Conservation (phyloP, 2,888 invertebrate species). For the Drosophila pegasa region DNA sequence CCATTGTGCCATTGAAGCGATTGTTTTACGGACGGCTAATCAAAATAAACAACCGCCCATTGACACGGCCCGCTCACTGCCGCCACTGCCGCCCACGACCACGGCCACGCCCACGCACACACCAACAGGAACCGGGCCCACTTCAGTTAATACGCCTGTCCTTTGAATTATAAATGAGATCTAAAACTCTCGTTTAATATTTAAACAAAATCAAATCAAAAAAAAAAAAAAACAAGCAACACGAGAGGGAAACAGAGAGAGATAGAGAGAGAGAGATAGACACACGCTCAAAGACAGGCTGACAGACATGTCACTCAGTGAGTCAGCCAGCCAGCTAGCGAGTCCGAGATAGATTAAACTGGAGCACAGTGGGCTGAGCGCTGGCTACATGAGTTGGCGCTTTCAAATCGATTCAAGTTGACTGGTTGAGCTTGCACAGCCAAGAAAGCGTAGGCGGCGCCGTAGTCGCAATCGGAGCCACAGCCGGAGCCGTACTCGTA, state of each 20-base stretch:
- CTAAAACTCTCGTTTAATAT: conserved; percentile 78
- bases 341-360: conserved; percentile 24
- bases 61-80: background rate
- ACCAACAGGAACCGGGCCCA: conserved; percentile 1
- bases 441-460: conserved; percentile 1
- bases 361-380: conserved; percentile 14
- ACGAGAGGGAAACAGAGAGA: conserved; percentile 1
- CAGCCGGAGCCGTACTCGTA: background rate
- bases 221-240: conserved; percentile 37
- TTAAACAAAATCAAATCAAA: conserved; percentile 79
- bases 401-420: conserved; percentile 65
- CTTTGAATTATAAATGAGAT: conserved; percentile 74
- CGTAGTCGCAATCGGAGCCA: background rate
- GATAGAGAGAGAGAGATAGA: conserved; percentile 1
- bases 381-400: conserved; percentile 51
- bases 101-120: background rate
- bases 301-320: conserved; percentile 41
- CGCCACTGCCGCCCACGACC: conserved; percentile 5
- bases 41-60: conserved; percentile 61
- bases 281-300: conserved; percentile 14
- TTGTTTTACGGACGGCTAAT: conserved; percentile 77
- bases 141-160: conserved; percentile 19
- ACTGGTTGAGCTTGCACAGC: conserved; percentile 24
- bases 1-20: conserved; percentile 68
- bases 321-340: conserved; percentile 38